Conservation (phyloP, 2,113 vertebrate genomes). For the Morone saxatilis region DNA sequence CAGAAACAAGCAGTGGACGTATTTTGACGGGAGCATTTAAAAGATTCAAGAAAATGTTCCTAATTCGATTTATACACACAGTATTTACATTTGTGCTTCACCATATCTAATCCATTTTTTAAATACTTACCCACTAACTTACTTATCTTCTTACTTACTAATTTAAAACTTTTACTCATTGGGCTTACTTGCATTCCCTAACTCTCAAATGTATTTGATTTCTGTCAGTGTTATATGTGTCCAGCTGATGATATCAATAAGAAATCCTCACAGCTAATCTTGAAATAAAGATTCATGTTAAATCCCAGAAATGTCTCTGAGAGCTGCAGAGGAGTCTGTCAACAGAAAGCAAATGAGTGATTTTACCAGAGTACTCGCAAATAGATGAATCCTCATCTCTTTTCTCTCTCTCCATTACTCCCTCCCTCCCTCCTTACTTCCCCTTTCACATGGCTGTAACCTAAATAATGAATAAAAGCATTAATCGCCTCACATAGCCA, state of each 20-base stretch:
- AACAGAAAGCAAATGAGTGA: slow-evolving; percentile 5
- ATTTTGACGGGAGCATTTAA: too few relatives aligned
- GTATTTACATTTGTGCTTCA: too few relatives aligned
- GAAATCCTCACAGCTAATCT: slow-evolving; percentile 10
- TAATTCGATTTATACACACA: too few relatives aligned
- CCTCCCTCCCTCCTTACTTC: neutral
- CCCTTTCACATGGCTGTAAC: neutral
- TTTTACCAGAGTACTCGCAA: neutral
- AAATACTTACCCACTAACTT: too few relatives aligned
- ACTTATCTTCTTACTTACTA: neutral
- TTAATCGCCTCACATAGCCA: neutral
- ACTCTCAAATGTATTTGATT: neutral
- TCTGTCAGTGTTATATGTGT: neutral
- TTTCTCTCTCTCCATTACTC: too few relatives aligned
- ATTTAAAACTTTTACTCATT: neutral
- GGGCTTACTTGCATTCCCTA: neutral
- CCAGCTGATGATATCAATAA: neutral
- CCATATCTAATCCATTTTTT: too few relatives aligned
- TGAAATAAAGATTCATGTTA: slow-evolving; percentile 27
- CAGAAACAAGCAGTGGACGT: too few relatives aligned
- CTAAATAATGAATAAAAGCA: slow-evolving; percentile 17
- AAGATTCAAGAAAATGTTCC: too few relatives aligned
- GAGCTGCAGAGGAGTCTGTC: slow-evolving; percentile 38
- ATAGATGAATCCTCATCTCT: neutral
- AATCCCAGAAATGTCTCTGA: slow-evolving; percentile 20